Base-by-base conservation (phyloP, 92 coral and sea anemone species). In the Porites evermanni region DNA sequence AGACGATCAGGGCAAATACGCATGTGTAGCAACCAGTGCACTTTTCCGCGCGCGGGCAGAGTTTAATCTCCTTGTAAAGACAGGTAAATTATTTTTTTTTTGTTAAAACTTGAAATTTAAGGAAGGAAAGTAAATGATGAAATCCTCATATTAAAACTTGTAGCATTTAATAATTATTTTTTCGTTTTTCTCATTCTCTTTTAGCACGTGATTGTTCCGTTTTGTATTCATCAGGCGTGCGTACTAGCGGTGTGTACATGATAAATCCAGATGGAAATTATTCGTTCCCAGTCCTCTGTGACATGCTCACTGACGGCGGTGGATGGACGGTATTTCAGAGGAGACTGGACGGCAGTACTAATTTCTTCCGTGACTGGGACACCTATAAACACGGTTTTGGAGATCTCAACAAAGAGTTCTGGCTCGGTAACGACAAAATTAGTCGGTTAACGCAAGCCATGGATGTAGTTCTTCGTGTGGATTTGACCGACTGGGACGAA, bases 271-370 rank as follows among this genome's bases (percentile, higher is more conserved):
- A 84, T 23, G 80, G 83, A 50, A 79, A 64, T 20, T 78, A 72
- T 56, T n/a, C 81, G 23, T 79, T 91, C 56, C 81, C 69, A 53
- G 92, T 91, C 56, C 89, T 77, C 79, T 91, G 94, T 69, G 94
- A 91, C 89, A 91, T 91, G 94, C 59, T 76, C 9, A 79, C 83
- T 11, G 88, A 87, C 26, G 93, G 91, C 3, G 94, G 94, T n/a
- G 94, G 94, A 65, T 91, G 94, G 92, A 91, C 92, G 0, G 94
- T 91, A 67, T 79, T 91, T 56, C 92, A 88, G 72, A 88, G 78
- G 70, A 71, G 94, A 53, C 60, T 51, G 61, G 89, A 87, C 76
- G 94, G 91, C 78, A 54, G 83, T 14, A 76, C 63, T 1, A 90
- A 86, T 78, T 90, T 84, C 76, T 85, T 85, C 85, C 87, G 90